phyloP scores from a whole-genome alignment of 2,113 vertebrate species.

The Microcebus griseorufus region DNA sequence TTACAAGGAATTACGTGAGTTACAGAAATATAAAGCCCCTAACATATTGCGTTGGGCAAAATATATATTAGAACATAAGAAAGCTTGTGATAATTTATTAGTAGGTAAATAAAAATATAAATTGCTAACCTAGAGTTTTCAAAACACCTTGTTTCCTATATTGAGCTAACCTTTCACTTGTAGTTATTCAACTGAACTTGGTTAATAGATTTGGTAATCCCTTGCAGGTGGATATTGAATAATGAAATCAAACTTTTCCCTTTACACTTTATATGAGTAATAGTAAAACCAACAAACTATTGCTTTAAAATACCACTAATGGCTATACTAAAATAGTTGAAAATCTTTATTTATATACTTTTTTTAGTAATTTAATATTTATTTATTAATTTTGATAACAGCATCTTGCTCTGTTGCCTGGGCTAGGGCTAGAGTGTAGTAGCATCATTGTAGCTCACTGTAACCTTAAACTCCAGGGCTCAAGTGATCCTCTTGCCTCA shows the following conservation, averaged over 20 bases:
- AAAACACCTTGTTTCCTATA: neutral
- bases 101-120: neutral
- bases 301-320: neutral
- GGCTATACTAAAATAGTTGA: neutral
- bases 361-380: neutral
- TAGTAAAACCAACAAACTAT: neutral
- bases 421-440: too few species aligned
- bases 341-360: neutral
- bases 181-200: neutral
- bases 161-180: neutral
- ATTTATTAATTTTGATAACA: neutral
- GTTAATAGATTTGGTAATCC: neutral
- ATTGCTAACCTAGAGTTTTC: neutral
- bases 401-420: too few species aligned
- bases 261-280: neutral
- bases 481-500: too few species aligned
- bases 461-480: too few species aligned
- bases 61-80: neutral
- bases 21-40: neutral
- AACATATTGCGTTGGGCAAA: neutral
- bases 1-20: neutral
- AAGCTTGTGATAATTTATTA: neutral
- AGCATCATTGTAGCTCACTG: too few species aligned
- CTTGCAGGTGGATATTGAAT: neutral
- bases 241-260: neutral